Base-by-base conservation (phyloP, 2,797 vertebrate species). In the Enteromius paludinosus region DNA sequence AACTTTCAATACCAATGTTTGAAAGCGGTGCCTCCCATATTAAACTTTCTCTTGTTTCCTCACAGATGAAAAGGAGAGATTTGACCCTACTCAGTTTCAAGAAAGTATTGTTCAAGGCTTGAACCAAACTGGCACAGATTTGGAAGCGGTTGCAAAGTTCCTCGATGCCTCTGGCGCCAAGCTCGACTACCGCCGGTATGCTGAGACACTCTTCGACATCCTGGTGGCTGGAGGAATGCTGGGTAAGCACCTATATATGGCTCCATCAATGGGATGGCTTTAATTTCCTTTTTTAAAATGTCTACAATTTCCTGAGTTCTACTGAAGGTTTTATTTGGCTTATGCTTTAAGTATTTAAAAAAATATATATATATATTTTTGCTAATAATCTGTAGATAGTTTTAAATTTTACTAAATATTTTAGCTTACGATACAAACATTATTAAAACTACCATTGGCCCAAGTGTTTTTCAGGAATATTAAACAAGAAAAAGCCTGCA, bases 41-140 rank as follows among this genome's bases (percentile, higher is more conserved):
- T 64, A 23, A 25, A 25, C 7, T 14, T 61, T 61, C 56, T 1
- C 4, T 69, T 64, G 20, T 88, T 84, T 86, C 79, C 88, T 62
- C 10, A 80, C 91, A 99, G 98, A 99, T 99, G 98, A 99, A 97
- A 99, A 99, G 96, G 98, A 99, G 97, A 99, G 96, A 93, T 99
- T 99, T 97, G 98, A 99, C 93, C 98, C 98, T 93, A 92, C 97
- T 94, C 97, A 98, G 93, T 99, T 99, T 95, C 97, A 98, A 94
- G 98, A 99, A 95, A 98, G 95, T 90, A 98, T 99, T 90, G 96
- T 99, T 93, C 98, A 98, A 96, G 98, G 98, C 94, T 95, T 99
- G 96, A 98, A 96, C 84, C 97, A 99, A 96, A 97, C 96, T 93
- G 98, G 97, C 93, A 95, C 95, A 91, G 98, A 99, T 90, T 96